phyloP scores from a whole-genome alignment of 2,888 invertebrate genomes.

The Tolmerus cingulatus region DNA sequence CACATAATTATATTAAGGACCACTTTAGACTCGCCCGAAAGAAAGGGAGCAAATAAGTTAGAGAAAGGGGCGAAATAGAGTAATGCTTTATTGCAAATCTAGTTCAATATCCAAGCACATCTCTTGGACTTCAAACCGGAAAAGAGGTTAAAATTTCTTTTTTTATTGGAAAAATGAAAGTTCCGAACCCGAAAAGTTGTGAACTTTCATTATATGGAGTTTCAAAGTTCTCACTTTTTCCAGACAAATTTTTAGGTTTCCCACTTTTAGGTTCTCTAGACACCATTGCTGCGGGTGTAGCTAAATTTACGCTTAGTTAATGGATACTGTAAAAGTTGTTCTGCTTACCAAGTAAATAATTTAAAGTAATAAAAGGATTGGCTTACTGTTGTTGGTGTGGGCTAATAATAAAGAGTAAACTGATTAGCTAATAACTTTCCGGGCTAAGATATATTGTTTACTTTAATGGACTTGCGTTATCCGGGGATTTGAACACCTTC shows the following conservation, averaged over 20 bases:
- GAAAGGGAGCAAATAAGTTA: neutral
- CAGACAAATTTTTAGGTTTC: neutral
- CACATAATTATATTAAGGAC: neutral
- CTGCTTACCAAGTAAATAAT: neutral
- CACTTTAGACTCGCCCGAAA: neutral
- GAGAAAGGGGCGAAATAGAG: neutral
- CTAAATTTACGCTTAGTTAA: neutral
- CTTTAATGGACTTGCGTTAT: neutral
- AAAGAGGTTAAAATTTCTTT: neutral
- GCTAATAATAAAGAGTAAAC: neutral
- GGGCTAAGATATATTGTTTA: neutral
- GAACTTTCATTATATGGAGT: slow-evolving; percentile 1
- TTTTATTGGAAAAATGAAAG: slow-evolving; percentile 5
- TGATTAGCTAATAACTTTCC: neutral
- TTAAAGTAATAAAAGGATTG: neutral
- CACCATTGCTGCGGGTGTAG: neutral
- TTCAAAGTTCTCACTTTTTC: neutral
- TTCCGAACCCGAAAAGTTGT: slow-evolving; percentile 2
- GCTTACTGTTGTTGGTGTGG: neutral
- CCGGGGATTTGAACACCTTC: neutral
- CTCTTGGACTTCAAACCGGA: neutral
- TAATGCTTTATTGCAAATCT: neutral
- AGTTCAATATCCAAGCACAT: neutral
- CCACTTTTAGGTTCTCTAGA: neutral
- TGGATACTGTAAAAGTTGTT: neutral